phyloP scores from a whole-genome alignment of 92 coral and sea anemone species.

The Palythoa grandis region DNA sequence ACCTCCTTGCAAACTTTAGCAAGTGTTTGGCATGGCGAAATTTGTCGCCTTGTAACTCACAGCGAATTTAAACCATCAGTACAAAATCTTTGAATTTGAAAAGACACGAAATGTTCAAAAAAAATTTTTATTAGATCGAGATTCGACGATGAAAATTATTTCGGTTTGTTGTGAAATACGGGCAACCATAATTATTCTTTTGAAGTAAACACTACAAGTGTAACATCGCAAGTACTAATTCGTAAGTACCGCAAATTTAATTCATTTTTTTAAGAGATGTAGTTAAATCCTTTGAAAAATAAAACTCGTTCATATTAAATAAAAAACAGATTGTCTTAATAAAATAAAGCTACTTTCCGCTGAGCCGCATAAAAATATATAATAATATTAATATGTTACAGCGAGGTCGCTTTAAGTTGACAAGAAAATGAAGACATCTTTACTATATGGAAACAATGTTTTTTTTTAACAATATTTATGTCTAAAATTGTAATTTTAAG shows the following conservation, averaged over 20 bases:
- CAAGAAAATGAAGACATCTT: background rate
- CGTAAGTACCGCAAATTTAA: background rate
- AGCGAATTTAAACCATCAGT: background rate
- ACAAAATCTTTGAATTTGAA: background rate
- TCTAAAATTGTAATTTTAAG: background rate
- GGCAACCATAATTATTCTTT: conserved; percentile 16
- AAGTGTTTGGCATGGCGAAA: background rate
- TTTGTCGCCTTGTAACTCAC: background rate
- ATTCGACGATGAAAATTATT: background rate
- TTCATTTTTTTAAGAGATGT: background rate
- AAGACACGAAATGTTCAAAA: background rate
- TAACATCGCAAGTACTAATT: background rate
- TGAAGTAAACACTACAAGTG: background rate
- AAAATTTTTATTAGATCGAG: background rate
- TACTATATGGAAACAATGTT: background rate
- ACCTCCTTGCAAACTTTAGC: background rate
- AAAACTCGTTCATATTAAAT: background rate
- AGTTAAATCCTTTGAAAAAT: background rate
- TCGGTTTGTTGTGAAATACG: background rate
- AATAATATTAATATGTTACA: too few species aligned
- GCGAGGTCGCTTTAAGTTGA: too few species aligned
- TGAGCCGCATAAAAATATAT: too few species aligned
- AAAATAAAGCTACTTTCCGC: too few species aligned
- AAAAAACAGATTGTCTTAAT: background rate
- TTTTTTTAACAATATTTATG: background rate